phyloP scores from a whole-genome alignment of 2,888 invertebrate species.

The Apodemia zela region DNA sequence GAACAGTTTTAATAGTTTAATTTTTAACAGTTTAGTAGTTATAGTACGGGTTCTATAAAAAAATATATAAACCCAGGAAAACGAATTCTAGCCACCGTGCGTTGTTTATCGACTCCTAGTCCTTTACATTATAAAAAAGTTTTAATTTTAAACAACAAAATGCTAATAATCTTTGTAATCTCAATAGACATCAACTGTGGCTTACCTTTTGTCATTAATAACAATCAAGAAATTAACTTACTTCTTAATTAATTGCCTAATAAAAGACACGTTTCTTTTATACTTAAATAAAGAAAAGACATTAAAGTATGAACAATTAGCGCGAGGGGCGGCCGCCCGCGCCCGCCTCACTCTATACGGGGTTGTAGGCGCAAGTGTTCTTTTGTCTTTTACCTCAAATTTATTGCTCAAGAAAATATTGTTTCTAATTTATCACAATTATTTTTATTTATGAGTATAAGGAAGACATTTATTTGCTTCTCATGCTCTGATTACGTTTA shows the following conservation, averaged over 20 bases:
- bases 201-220: neutral
- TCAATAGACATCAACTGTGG: neutral
- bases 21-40: no score
- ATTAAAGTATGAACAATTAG: slow-evolving; percentile 4
- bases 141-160: neutral
- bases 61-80: no score
- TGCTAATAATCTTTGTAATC: neutral
- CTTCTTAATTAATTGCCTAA: neutral
- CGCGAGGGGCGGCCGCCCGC: neutral
- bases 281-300: slow-evolving; percentile 2
- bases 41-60: no score
- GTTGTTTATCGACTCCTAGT: no score
- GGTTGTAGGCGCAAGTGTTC: slow-evolving; percentile 1
- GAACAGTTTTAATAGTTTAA: no score
- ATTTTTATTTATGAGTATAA: no score
- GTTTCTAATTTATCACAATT: slow-evolving; percentile 4
- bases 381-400: slow-evolving; percentile 8
- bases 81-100: no score
- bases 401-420: slow-evolving; percentile 1
- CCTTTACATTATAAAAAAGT: no score
- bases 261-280: neutral
- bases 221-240: neutral
- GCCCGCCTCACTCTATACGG: neutral
- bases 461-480: no score
- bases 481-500: no score